These are phyloP conservation scores for Ptychobarbus kaznakovi DNA, from an alignment of 2,797 vertebrate species.

Conservation along the genomic window DNA sequence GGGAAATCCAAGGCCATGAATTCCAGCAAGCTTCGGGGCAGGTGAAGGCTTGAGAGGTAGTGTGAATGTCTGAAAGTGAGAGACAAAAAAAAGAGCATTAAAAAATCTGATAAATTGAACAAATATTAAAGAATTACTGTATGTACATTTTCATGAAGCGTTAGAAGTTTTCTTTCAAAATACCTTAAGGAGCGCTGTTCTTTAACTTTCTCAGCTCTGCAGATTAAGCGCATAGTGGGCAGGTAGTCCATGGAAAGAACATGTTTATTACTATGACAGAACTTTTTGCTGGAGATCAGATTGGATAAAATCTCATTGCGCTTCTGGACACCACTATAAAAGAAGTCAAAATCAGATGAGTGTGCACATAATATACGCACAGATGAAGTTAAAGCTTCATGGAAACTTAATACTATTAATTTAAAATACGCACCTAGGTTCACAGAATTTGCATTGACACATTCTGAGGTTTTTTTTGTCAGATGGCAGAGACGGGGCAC, in stretches of 20 bases:
- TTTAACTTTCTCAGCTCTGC: conserved; percentile 78
- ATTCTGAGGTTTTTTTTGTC: conserved; percentile 64
- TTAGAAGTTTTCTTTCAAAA: background rate
- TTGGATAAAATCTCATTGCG: conserved; percentile 75
- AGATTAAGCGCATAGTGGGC: conserved; percentile 86
- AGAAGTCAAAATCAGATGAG: background rate
- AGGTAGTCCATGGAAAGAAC: conserved; percentile 84
- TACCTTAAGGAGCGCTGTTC: conserved; percentile 84
- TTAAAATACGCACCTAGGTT: conserved; percentile 72
- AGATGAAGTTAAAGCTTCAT: background rate
- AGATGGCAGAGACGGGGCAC: conserved; percentile 65
- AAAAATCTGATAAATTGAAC: too few species aligned
- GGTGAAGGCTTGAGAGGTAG: conserved; percentile 82
- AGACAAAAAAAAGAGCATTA: background rate
- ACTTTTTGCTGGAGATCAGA: conserved; percentile 76
- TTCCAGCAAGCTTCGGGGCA: conserved; percentile 70
- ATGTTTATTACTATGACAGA: conserved; percentile 80
- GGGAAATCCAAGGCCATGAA: conserved; percentile 35
- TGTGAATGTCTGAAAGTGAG: conserved; percentile 77
- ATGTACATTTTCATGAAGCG: background rate
- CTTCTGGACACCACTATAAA: conserved; percentile 72
- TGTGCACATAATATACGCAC: background rate
- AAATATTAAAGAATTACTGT: background rate
- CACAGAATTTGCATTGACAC: conserved; percentile 63
- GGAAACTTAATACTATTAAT: background rate